phyloP scores from a whole-genome alignment of 2,888 invertebrate genomes.

The Pyrocoelia pectoralis region DNA sequence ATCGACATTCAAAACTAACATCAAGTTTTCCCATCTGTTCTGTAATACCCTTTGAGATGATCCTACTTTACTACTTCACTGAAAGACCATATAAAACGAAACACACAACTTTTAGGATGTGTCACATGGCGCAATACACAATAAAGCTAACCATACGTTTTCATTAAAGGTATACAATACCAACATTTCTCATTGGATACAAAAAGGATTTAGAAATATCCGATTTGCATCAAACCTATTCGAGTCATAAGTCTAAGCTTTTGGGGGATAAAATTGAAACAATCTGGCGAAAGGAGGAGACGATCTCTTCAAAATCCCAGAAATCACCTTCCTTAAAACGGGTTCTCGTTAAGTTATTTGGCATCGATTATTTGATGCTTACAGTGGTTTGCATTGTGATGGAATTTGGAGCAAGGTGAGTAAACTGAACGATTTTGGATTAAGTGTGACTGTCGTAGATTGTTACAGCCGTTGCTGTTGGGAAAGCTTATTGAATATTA shows the following conservation, averaged over 20 bases:
- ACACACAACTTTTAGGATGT: too few relatives aligned
- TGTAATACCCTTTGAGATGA: too few relatives aligned
- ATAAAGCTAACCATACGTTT: too few relatives aligned
- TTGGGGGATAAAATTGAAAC: conserved; percentile 70
- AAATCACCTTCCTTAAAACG: conserved; percentile 67
- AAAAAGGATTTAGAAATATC: conserved; percentile 70
- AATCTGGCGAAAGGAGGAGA: conserved; percentile 69
- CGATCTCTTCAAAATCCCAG: conserved; percentile 54
- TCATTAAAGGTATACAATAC: conserved; percentile 72
- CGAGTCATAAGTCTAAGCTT: conserved; percentile 72
- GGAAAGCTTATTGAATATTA: conserved; percentile 72
- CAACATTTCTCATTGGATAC: conserved; percentile 73
- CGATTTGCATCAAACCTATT: conserved; percentile 73
- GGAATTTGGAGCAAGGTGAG: conserved; percentile 66
- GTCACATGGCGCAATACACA: too few relatives aligned
- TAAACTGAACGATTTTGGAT: neutral
- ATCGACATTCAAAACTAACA: too few relatives aligned
- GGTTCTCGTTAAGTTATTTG: conserved; percentile 69
- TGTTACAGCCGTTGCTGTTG: conserved; percentile 63
- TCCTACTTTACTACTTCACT: too few relatives aligned
- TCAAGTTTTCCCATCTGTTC: too few relatives aligned
- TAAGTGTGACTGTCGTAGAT: conserved; percentile 43
- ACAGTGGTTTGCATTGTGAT: conserved; percentile 69
- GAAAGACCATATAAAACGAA: too few relatives aligned
- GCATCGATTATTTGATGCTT: conserved; percentile 67